A percentile compares a stretch with the other conserved stretches of the same genome.
Evolutionary conservation across 2,888 invertebrate genomes (phyloP).

Genomic region (Drosophila testacea): DNA sequence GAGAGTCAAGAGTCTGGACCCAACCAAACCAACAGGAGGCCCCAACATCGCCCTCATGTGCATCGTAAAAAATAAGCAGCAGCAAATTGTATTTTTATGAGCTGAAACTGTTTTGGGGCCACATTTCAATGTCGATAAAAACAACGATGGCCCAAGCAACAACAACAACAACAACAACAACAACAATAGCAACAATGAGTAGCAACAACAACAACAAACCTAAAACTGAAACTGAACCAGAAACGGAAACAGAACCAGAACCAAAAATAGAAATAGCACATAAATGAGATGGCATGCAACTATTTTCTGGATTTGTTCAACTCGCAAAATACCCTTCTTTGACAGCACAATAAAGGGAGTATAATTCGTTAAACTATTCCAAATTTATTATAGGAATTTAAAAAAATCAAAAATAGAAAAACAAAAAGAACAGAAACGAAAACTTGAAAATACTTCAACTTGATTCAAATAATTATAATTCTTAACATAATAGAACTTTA

Average conservation of each 20-base stretch:
- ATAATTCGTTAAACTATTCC: background rate
- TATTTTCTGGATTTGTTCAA: background rate
- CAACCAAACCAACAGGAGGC: slow-evolving; percentile 32
- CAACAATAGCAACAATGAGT: slow-evolving; percentile 42
- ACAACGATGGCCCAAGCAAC: slow-evolving; percentile 55
- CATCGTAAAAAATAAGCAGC: slow-evolving; percentile 82
- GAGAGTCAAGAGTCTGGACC: slow-evolving; percentile 5
- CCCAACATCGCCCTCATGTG: slow-evolving; percentile 75
- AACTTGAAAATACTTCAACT: too few relatives aligned
- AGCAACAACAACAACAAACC: slow-evolving; percentile 51
- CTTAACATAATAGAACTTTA: too few relatives aligned
- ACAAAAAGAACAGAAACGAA: too few relatives aligned
- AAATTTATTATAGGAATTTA: too few relatives aligned
- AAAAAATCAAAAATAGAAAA: too few relatives aligned
- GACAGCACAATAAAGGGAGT: background rate
- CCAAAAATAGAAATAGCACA: slow-evolving; percentile 28
- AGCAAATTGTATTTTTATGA: slow-evolving; percentile 84
- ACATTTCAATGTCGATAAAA: slow-evolving; percentile 83
- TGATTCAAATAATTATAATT: too few relatives aligned
- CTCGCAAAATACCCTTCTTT: slow-evolving; percentile 4
- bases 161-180: slow-evolving; percentile 17
- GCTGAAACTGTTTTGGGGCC: slow-evolving; percentile 83
- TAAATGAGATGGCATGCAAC: slow-evolving; percentile 6
- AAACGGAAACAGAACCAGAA: slow-evolving; percentile 25
- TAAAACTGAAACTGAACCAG: slow-evolving; percentile 8